phyloP scores from a whole-genome alignment of 2,797 vertebrate species.

The Rhabdophis nuchalis region DNA sequence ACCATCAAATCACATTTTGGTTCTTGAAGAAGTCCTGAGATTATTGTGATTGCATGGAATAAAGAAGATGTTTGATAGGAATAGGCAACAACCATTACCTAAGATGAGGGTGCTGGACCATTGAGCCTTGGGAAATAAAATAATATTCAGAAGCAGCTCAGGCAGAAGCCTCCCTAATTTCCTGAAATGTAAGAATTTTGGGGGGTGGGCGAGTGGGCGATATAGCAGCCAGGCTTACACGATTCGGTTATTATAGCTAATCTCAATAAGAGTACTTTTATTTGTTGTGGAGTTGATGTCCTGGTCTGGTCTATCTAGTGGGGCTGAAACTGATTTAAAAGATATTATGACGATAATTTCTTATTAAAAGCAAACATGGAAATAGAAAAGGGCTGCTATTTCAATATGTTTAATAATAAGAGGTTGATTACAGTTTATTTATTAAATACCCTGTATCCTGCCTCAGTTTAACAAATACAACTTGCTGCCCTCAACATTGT shows the following conservation, averaged over 20 bases:
- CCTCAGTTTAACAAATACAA: not conserved
- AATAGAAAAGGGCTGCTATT: slow-evolving; percentile 27
- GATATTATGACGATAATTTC: not conserved
- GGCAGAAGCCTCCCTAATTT: not conserved
- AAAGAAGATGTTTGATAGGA: not conserved
- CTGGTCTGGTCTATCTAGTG: not conserved
- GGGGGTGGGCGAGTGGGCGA: no score
- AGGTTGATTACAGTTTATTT: slow-evolving; percentile 16
- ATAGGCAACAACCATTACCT: not conserved
- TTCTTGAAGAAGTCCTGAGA: not conserved
- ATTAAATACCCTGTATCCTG: not conserved
- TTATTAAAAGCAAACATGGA: slow-evolving; percentile 6
- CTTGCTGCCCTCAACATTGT: not conserved
- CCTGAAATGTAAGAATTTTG: not conserved
- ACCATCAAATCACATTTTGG: not conserved
- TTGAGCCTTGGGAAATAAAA: not conserved
- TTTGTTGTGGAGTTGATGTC: not conserved
- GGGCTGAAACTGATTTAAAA: not conserved
- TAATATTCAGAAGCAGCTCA: not conserved
- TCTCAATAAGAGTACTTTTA: not conserved
- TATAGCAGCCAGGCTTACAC: not conserved
- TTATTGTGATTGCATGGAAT: not conserved
- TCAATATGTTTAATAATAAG: slow-evolving; percentile 2
- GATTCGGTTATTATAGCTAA: not conserved
- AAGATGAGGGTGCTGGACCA: not conserved